Base-by-base conservation (phyloP, 2,888 invertebrate genomes). In the Drosophila tanythrix region DNA sequence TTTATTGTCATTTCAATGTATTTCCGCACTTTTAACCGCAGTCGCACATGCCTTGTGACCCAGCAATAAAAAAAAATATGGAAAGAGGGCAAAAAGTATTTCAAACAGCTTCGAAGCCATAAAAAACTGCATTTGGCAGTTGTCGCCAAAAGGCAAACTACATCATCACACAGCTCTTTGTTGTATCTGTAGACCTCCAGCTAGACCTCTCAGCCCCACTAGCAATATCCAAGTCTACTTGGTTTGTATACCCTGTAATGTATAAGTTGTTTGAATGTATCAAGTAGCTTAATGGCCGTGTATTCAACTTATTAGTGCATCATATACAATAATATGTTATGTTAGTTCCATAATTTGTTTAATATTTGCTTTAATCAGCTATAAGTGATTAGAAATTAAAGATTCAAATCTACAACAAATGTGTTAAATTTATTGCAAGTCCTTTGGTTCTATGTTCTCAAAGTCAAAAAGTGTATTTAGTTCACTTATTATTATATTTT, bases 1-100 rank as follows among this genome's bases (percentile, higher is more conserved):
- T 90, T 88, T 89, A 88, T 87, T 90, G 90, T 88, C 88, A 84
- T 89, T 90, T 87, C 88, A 90, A 89, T 90, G 84, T 87, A 90
- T 88, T 90, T 90, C 88, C 89, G 90, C 89, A 83, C 90, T 88
- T 89, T 90, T 87, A 87, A 89, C 90, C 84, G 90, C 88, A 87
- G 87, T 86, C 62, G 74, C 83, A 79, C 73, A 82, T 72, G 81
- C 73, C 79, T 72, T 69, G 58, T 86, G 87, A 83, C 82, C 82
- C 73, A 74, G 70, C 75, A 67, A 59, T 66, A 75, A 75, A 80
- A 83, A 76, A 40, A 48, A 63, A 38, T 7, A 65, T 43, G 64
- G 27, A 38, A 48, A 57, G 61, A 64, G 71, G 53, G 70, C 61
- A 85, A 88, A 88, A 86, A 82, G 76, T 76, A 90, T 83, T 85